Evolutionary conservation across 2,888 invertebrate species (phyloP), one percentile per base, ranked within the genome.

Genomic region (Heliconius ethilla): DNA sequence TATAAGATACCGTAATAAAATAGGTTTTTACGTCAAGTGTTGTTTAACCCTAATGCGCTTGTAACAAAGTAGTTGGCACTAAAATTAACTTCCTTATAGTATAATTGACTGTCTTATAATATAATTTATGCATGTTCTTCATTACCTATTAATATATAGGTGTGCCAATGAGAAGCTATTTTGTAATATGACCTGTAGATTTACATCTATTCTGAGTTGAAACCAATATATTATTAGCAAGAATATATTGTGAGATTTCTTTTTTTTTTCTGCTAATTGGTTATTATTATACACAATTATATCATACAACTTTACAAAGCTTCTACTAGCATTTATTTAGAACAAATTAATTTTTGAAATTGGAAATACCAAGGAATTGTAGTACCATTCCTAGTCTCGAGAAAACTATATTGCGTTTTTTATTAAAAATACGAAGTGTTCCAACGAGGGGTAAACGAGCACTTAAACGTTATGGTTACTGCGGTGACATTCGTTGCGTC

Each of bases 381-480:
- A 82, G 82, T 86, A 83, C 83, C 80, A 85, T 86, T 87, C 83
- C 85, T 82, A 86, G 87, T 86, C 83, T 84, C 87, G 88, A 90
- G 89, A 90, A 91, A 92, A 91, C 91, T 91, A 91, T 92, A 91
- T 91, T 88, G 89, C 88, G 86, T 89, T 91, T 91, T 91, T 92
- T 90, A 91, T 90, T 91, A 91, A 93, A 92, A 93, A 91, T 90
- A 90, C 91, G 89, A 87, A 91, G 89, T 91, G 89, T 88, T 88
- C 89, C 89, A 89, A 92, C 91, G 90, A 92, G 91, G 91, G 90
- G 91, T 84, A 85, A 93, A 94, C 89, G 88, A 86, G 88, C 91
- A 91, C 90, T 93, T 91, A 93, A 94, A 92, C 84, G 91, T 93
- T 92, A 94, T 90, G 91, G 92, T 91, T 91, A 92, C 90, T 90